These are phyloP conservation scores for Vipera latastei DNA, from an alignment of 2,797 vertebrate genomes.

Conservation along the genomic window DNA sequence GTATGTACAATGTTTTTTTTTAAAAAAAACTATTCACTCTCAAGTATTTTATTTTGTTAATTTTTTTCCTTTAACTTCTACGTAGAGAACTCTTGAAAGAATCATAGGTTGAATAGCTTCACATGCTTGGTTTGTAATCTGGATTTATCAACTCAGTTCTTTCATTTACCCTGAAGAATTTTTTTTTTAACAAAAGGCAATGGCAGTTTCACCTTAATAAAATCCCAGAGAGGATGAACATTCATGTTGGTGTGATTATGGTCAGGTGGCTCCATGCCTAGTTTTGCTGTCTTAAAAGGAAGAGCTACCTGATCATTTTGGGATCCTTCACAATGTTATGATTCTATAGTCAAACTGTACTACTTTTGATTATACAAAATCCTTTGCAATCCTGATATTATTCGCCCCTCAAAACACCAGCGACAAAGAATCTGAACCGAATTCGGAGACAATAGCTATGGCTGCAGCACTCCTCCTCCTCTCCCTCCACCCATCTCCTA, in stretches of 20 bases:
- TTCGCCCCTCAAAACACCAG: slow-evolving; percentile 15
- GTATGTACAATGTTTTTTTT: background rate
- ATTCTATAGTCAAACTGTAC: background rate
- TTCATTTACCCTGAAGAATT: background rate
- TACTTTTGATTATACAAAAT: background rate
- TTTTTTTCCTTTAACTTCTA: background rate
- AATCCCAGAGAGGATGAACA: background rate
- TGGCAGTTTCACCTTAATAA: background rate
- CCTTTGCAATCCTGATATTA: background rate
- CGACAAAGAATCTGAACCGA: slow-evolving; percentile 2
- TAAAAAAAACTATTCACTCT: background rate
- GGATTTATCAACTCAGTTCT: background rate
- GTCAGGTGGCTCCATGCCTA: too few species aligned
- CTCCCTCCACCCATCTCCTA: background rate
- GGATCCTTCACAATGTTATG: background rate
- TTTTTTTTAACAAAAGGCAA: background rate
- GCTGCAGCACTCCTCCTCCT: slow-evolving; percentile 30
- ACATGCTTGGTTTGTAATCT: background rate
- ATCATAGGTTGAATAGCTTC: background rate
- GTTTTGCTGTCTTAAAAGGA: slow-evolving; percentile 6
- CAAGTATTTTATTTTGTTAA: background rate
- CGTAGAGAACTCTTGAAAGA: background rate
- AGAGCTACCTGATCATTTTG: slow-evolving; percentile 26
- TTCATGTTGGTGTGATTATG: background rate
- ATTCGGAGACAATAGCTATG: slow-evolving; percentile 55